Evolutionary conservation across 2,888 invertebrate species (phyloP).

Genomic region (Stenotaenia linearis): DNA sequence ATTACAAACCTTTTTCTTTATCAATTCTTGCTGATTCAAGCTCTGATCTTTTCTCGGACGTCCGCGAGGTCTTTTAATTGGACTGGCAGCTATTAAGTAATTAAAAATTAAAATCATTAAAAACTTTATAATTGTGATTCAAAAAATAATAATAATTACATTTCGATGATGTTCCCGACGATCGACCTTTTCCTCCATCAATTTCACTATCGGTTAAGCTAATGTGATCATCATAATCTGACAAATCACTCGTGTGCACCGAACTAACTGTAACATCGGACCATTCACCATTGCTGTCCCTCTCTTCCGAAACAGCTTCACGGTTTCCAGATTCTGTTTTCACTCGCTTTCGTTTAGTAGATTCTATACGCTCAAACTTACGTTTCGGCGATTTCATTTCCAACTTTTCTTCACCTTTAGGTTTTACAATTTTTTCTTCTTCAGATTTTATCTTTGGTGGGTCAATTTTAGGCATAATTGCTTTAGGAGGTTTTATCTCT

Average conservation of each 20-base stretch:
- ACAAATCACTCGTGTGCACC: conserved; percentile 50
- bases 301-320: not conserved
- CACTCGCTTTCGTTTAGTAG: not conserved
- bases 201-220: conserved; percentile 43
- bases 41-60: not conserved
- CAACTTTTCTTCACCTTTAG: not conserved
- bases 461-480: not conserved
- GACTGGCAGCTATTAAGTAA: not conserved
- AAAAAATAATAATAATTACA: too few relatives aligned
- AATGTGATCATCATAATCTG: conserved; percentile 45
- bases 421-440: not conserved
- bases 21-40: not conserved
- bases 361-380: not conserved
- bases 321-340: not conserved
- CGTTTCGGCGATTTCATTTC: not conserved
- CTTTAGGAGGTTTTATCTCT: not conserved
- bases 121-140: not conserved
- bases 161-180: not conserved
- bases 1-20: not conserved
- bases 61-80: not conserved
- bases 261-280: conserved; percentile 47
- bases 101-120: not conserved
- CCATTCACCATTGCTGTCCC: conserved; percentile 29
- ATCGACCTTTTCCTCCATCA: conserved; percentile 37
- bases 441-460: not conserved